phyloP scores from a whole-genome alignment of 1,140 invertebrate species.

The Scaptomyza montana region DNA sequence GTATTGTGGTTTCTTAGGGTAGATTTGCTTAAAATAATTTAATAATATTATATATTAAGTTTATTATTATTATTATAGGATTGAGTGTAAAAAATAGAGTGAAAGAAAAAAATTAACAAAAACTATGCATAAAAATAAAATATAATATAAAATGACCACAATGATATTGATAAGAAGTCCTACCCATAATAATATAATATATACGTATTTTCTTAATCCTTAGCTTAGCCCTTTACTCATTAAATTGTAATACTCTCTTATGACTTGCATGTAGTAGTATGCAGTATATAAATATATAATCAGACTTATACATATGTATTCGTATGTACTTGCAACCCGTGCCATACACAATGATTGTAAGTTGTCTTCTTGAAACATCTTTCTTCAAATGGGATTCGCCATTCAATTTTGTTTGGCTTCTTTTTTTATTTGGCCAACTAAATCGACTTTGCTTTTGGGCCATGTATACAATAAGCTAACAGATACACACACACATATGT shows the following conservation, averaged over 20 bases:
- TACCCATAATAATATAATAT: too few species aligned
- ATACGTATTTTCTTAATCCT: neutral
- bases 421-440: conserved; percentile 65
- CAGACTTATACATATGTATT: neutral
- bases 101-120: too few species aligned
- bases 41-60: too few species aligned
- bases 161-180: too few species aligned
- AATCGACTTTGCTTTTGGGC: conserved; percentile 68
- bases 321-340: neutral
- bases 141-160: too few species aligned
- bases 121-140: too few species aligned
- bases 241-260: conserved; percentile 5
- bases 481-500: neutral
- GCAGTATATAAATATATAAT: neutral
- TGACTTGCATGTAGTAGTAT: neutral
- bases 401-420: conserved; percentile 50
- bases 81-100: neutral
- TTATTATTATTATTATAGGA: neutral
- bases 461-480: conserved; percentile 42
- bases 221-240: neutral
- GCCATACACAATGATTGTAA: neutral
- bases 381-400: conserved; percentile 19
- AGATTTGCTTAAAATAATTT: too few species aligned
- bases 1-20: neutral
- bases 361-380: neutral